Conservation (phyloP, 2,113 vertebrate species). For the Gyps fulvus region DNA sequence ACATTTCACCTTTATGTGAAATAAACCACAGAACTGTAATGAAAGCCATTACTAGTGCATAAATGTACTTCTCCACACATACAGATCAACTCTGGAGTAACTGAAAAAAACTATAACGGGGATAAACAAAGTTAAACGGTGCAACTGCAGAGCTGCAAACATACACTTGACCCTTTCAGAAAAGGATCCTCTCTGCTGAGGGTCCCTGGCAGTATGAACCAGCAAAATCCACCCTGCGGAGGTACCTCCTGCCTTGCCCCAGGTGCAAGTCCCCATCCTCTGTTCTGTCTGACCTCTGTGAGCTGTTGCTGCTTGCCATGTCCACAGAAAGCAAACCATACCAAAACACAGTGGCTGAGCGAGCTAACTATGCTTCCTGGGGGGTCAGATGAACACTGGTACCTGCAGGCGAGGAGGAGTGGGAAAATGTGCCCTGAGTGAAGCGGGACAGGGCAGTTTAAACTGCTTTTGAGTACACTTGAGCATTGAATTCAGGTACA, state of each 20-base stretch:
- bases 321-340: background rate
- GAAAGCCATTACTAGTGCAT: background rate
- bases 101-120: background rate
- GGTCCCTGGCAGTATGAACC: background rate
- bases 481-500: background rate
- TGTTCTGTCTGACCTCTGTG: background rate
- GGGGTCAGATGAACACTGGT: background rate
- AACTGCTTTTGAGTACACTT: background rate
- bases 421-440: background rate
- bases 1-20: slow-evolving; percentile 51
- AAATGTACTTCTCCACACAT: background rate
- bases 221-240: background rate
- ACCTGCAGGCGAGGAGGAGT: background rate
- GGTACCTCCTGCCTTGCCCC: background rate
- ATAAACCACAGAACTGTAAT: slow-evolving; percentile 23
- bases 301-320: background rate
- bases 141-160: background rate
- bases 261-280: background rate
- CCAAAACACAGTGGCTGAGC: background rate
- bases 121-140: background rate
- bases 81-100: background rate
- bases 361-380: background rate
- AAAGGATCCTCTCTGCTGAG: background rate
- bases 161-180: background rate
- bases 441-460: background rate